Base-by-base conservation (phyloP, 1,140 invertebrate genomes). In the Battus philenor region DNA sequence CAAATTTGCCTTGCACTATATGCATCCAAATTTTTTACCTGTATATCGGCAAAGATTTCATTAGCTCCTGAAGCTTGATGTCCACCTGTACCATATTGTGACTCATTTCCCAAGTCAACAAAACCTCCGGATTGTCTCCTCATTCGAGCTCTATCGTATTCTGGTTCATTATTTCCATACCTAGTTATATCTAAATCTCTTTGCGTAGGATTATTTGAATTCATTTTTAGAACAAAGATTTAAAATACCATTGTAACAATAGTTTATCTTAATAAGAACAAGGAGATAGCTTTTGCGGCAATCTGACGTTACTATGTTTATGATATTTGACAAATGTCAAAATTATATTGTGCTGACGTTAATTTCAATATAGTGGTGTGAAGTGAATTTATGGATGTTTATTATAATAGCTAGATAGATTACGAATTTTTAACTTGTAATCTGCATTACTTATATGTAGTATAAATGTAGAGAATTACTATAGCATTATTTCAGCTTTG, bases 21-120 rank as follows among this genome's bases (percentile, higher is more conserved):
- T n/a, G 9, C 12, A 10, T 7, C 22, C 9, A 30, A 45, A 30
- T 16, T 26, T 11, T 9, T n/a, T 68, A 87, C 94, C 88, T 94
- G 93, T 86, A 96, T 94, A 74, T 95, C 93, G 11, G 94, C 93
- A 82, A 95, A 97, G 22, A 97, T 88, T 83, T 97, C 95, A 85
- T 96, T 96, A 12, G 91, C 91, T 47, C 92, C 92, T 27, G 93
- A 92, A n/a, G 91, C 91, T 80, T 94, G 92, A 75, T 94, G 93
- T 18, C 93, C 93, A 65, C 92, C 92, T 29, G 90, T 89, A 39
- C 90, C 90, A 78, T 93, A 90, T 59, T 91, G 90, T 86, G 91
- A 90, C 70, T 91, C 90, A 83, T 90, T 91, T n/a, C 90, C 90
- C 26, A 91, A 82, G 68, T 91, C 90, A 12, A 92, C 90, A 62